Evolutionary conservation across 2,888 invertebrate species (phyloP), one percentile per base, ranked within the genome.

Genomic region (Drosophila melanocephala): DNA sequence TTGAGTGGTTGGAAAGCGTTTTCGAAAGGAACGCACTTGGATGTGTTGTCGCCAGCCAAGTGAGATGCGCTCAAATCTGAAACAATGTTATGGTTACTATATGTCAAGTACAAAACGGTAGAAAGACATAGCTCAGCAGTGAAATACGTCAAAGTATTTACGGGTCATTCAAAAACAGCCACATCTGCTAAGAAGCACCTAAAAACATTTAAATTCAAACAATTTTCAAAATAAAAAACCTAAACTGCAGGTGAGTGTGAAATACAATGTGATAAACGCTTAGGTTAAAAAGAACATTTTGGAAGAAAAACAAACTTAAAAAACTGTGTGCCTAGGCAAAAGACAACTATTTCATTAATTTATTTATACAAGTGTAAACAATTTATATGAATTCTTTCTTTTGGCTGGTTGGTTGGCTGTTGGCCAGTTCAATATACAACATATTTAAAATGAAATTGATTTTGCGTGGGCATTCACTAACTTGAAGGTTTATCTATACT

Each of bases 41-140:
- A 50, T 30, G 62, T 42, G 30, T 22, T 58, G 19, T 51, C 28
- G 42, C 32, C 58, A 44, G 22, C 33, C 52, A 44, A 12, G 14
- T 35, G 26, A 60, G 28, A 56, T 65, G 68, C 39, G 1, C 33
- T 28, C 51, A 47, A 70, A 51, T 50, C 51, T 56, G 55, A 32
- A 30, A 69, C 70, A 70, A 79, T 82, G 81, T 72, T 82, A 81
- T 81, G 81, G 81, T 61, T 81, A 77, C 66, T 81, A 26, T 81
- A 77, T 72, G 53, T 69, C 37, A 81, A 81, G 69, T 78, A 50
- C 39, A 78, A 79, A 63, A 60, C 79, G 30, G 50, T 35, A 60
- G 66, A 78, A 72, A 76, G 69, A 66, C 68, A 79, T 16, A 50
- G 53, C 35, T 10, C 30, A 44, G 42, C 64, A 12, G 55, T 78